phyloP scores from a whole-genome alignment of 2,888 invertebrate genomes.

The Eledone cirrhosa region DNA sequence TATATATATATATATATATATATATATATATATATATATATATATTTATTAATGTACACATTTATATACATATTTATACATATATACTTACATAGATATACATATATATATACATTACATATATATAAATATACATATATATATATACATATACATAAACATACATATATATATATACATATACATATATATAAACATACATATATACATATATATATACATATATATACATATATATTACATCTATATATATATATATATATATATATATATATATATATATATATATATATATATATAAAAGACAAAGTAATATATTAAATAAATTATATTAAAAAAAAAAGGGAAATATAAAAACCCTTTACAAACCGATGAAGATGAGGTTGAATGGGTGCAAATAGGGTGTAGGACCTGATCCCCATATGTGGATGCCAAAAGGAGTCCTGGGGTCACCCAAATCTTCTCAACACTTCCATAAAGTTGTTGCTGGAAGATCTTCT shows the following conservation, averaged over 20 bases:
- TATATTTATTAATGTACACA: too few relatives aligned
- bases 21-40: too few relatives aligned
- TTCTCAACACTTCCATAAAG: constrained; percentile 5
- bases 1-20: too few relatives aligned
- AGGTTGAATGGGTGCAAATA: background rate
- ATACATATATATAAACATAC: background rate
- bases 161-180: background rate
- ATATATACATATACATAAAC: background rate
- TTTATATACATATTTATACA: too few relatives aligned
- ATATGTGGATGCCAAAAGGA: background rate
- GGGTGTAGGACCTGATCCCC: constrained; percentile 6
- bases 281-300: too few relatives aligned
- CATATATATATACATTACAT: too few relatives aligned
- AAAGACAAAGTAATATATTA: too few relatives aligned
- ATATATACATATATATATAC: background rate
- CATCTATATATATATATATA: too few relatives aligned
- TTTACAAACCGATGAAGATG: background rate
- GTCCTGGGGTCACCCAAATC: constrained; percentile 12
- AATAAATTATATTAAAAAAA: too few relatives aligned
- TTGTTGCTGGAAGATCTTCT: constrained; percentile 1
- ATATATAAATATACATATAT: too few relatives aligned
- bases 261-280: too few relatives aligned
- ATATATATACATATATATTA: background rate
- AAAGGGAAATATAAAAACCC: background rate
- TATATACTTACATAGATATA: too few relatives aligned